These are phyloP conservation scores for Mastomys coucha DNA, from an alignment of 2,113 vertebrate genomes.

Conservation along the genomic window DNA sequence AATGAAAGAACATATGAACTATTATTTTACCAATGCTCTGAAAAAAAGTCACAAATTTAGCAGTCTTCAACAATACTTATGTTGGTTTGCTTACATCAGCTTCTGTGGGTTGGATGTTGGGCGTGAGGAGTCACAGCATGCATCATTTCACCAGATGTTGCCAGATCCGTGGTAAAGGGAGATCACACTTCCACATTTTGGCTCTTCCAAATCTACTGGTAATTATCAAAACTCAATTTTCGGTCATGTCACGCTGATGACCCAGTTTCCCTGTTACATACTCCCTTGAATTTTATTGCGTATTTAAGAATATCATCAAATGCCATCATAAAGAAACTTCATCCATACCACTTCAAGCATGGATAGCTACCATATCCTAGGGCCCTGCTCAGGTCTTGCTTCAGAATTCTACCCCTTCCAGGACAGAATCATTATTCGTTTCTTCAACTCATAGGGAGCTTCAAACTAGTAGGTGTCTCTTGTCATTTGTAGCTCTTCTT, in stretches of 20 bases:
- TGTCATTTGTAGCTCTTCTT: background rate
- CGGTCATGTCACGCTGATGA: background rate
- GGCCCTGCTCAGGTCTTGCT: background rate
- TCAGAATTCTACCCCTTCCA: background rate
- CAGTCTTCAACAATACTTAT: background rate
- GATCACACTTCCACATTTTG: background rate
- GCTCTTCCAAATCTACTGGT: background rate
- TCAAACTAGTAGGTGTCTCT: background rate
- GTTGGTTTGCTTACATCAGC: background rate
- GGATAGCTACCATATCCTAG: background rate
- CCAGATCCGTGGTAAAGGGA: accelerated
- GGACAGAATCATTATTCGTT: background rate
- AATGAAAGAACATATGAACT: background rate
- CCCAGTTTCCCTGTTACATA: background rate
- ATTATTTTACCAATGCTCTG: background rate
- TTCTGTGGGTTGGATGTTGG: background rate
- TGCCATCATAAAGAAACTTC: background rate
- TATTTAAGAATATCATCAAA: background rate
- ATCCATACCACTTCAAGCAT: background rate
- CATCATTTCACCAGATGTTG: background rate
- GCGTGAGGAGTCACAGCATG: too few relatives aligned
- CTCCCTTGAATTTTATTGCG: background rate
- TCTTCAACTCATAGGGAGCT: background rate
- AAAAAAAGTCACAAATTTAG: background rate
- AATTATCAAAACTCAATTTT: background rate